phyloP scores from a whole-genome alignment of 1,140 invertebrate species.

The Bombus difficillimus region DNA sequence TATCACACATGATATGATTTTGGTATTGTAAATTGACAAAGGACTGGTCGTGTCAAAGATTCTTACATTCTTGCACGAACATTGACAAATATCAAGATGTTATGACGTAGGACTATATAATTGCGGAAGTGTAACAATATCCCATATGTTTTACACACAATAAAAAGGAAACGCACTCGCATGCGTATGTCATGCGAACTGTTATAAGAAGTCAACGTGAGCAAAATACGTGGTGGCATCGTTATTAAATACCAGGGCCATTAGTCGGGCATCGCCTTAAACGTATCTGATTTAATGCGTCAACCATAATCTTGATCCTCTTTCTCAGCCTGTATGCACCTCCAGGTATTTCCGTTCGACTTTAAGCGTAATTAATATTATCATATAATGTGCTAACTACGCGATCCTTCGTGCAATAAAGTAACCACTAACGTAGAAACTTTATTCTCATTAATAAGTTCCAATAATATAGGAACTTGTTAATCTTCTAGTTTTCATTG shows the following conservation, averaged over 20 bases:
- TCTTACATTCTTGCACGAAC: not conserved
- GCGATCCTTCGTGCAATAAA: not conserved
- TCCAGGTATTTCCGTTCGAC: slow-evolving; percentile 36
- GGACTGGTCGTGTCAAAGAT: not conserved
- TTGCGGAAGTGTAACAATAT: slow-evolving; percentile 28
- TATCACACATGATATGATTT: not conserved
- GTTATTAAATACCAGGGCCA: slow-evolving; percentile 24
- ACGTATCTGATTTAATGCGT: slow-evolving; percentile 4
- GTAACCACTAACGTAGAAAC: no score
- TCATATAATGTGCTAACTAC: not conserved
- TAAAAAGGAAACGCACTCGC: slow-evolving; percentile 31
- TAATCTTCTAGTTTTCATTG: not conserved
- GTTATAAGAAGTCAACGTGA: slow-evolving; percentile 15
- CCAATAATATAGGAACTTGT: no score
- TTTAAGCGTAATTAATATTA: slow-evolving; percentile 37
- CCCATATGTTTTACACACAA: slow-evolving; percentile 19
- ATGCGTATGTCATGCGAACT: slow-evolving; percentile 11
- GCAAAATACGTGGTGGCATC: slow-evolving; percentile 19
- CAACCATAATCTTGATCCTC: slow-evolving; percentile 17
- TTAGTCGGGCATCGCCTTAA: slow-evolving; percentile 29
- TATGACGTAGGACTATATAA: slow-evolving; percentile 2
- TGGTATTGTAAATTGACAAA: not conserved
- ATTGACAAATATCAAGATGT: not conserved
- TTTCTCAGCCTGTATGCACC: not conserved
- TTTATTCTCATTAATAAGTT: not conserved